phyloP scores from a whole-genome alignment of 2,888 invertebrate genomes.

The Charanyca ferruginea region DNA sequence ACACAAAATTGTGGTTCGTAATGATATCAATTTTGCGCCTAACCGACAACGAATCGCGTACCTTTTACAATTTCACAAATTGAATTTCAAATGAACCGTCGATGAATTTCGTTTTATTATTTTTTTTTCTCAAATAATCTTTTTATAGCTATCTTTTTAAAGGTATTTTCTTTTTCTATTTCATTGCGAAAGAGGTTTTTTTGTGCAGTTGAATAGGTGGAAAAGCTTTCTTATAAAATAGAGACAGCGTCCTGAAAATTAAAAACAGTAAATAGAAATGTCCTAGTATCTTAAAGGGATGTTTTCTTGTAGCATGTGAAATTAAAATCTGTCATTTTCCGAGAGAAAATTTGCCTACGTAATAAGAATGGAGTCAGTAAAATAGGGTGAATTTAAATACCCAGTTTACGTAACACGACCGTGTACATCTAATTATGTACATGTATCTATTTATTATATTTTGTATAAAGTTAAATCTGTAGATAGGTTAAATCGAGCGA shows the following conservation, averaged over 20 bases:
- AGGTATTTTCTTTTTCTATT: constrained; percentile 14
- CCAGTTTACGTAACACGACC: neutral
- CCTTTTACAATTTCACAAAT: constrained; percentile 43
- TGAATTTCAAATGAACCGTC: constrained; percentile 49
- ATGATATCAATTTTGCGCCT: constrained; percentile 43
- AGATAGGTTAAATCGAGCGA: constrained; percentile 5
- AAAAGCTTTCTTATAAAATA: neutral
- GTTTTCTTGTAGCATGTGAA: neutral
- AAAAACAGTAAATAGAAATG: neutral
- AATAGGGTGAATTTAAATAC: neutral
- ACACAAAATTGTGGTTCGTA: constrained; percentile 29
- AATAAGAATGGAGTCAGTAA: neutral
- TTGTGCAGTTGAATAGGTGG: constrained; percentile 3
- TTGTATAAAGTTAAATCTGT: neutral
- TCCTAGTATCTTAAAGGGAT: neutral
- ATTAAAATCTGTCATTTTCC: neutral
- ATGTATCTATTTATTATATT: constrained; percentile 5
- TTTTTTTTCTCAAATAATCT: constrained; percentile 22
- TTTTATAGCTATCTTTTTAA: constrained; percentile 27
- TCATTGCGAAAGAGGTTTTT: constrained; percentile 9
- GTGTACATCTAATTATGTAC: neutral
- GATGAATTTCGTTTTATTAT: constrained; percentile 36
- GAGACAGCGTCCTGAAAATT: neutral
- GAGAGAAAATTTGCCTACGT: neutral
- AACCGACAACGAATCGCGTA: constrained; percentile 16